Base-by-base conservation (phyloP, 2,888 invertebrate genomes). In the Xestobium rufovillosum region DNA sequence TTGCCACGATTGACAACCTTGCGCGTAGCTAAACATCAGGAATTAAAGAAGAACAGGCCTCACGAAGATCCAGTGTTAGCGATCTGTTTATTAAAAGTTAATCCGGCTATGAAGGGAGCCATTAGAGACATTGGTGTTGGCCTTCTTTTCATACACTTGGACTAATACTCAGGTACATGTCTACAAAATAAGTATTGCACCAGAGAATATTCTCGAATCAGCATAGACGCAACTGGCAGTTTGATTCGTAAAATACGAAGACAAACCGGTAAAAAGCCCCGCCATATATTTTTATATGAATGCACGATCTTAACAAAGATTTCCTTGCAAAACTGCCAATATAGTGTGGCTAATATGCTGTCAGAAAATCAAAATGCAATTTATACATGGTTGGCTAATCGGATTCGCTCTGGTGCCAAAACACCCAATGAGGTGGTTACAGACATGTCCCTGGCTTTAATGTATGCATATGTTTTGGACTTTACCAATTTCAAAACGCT, bases 241-340 rank as follows among this genome's bases (percentile, higher is more conserved):
- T 28, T 45, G 19, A 41, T 44, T 12, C 16, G 28, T 23, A 40
- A 35, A 41, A 31, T 45, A 12, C 23, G 26, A 19, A 38, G 36
- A 8, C 19, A 31, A 14, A 16, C 28, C 23, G 35, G 36, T 11
- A 28, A 33, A 25, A 45, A 45, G 37, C 34, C 38, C 11, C 34
- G 26, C 14, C 28, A 32, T 14, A 41, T 44, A 23, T 33, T 45
- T 31, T 38, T 45, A 14, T 45, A 45, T 28, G 41, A 45, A 35
- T 32, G 40, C 11, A 36, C 43, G 15, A 39, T 44, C 3, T 11
- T 17, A 6, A 41, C 43, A 34, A 23, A 23, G 13, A 13, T 14
- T 31, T 27, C 38, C 4, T 29, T 23, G 12, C 19, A 10, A 33
- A 25, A 15, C 25, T 8, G 23, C 23, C 23, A 19, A n/a, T 39